Percentiles rank a stretch among this genome's conserved stretches.
Conservation (phyloP, 1,140 invertebrate species). For the Achatina immaculata region DNA sequence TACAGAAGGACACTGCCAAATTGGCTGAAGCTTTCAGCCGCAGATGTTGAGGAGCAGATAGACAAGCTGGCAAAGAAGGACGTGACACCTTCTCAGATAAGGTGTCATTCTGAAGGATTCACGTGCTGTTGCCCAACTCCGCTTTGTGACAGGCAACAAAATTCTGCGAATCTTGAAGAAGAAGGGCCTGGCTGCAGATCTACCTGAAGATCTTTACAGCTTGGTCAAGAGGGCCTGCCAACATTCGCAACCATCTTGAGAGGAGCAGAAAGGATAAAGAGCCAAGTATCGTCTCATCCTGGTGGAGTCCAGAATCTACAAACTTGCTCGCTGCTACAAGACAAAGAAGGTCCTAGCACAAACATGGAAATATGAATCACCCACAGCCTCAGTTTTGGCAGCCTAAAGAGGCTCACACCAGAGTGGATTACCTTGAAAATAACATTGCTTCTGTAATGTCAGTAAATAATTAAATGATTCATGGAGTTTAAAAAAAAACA, state of each 20-base stretch:
- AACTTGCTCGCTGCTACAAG: conserved; percentile 98
- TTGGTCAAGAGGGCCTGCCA: conserved; percentile 99
- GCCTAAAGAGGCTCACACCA: conserved; percentile 38
- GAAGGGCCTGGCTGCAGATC: conserved; percentile 93
- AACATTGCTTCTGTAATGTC: not conserved
- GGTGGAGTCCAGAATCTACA: conserved; percentile 97
- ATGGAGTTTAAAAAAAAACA: too few relatives aligned
- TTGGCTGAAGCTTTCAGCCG: conserved; percentile 96
- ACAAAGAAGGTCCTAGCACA: conserved; percentile 93
- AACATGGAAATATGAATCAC: conserved; percentile 99
- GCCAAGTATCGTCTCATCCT: conserved; percentile 98
- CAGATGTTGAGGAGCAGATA: conserved; percentile 98
- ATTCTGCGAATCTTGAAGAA: conserved; percentile 98
- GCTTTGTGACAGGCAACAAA: conserved; percentile 97
- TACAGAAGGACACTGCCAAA: conserved; percentile 97
- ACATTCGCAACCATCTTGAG: conserved; percentile 98
- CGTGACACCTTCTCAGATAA: conserved; percentile 98
- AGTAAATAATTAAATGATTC: not conserved
- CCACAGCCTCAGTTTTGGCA: conserved; percentile 96
- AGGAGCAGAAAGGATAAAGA: conserved; percentile 93
- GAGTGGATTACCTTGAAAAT: too few relatives aligned
- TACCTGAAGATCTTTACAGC: conserved; percentile 98
- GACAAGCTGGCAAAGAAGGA: conserved; percentile 98
- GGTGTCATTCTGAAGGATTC: conserved; percentile 99
- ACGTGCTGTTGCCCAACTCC: conserved; percentile 97